These are phyloP conservation scores for Tachina fera DNA, from an alignment of 2,888 invertebrate species.

Conservation along the genomic window DNA sequence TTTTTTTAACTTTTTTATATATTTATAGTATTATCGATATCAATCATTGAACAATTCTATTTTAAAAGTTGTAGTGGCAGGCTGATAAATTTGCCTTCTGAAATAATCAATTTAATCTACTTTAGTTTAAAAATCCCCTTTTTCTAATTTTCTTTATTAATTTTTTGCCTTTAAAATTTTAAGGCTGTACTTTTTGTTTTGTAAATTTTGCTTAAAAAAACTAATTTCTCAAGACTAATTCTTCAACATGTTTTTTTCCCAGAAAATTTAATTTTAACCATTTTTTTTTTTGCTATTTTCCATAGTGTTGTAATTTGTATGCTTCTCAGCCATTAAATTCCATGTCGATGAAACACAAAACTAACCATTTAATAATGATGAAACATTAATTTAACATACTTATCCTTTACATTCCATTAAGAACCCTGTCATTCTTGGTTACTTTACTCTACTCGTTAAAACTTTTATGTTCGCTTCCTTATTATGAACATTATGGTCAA, in stretches of 20 bases:
- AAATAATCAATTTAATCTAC: too few relatives aligned
- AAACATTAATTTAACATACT: conserved; percentile 24
- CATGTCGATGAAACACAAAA: conserved; percentile 32
- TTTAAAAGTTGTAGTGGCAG: too few relatives aligned
- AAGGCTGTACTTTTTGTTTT: too few relatives aligned
- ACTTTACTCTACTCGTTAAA: neutral
- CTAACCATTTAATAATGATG: conserved; percentile 22
- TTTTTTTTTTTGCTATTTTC: neutral
- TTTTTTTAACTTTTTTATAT: too few relatives aligned
- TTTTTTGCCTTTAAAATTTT: too few relatives aligned
- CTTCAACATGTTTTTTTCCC: neutral
- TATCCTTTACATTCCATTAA: conserved; percentile 8
- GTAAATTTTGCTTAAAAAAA: neutral
- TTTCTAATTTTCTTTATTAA: too few relatives aligned
- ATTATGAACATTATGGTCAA: conserved; percentile 43
- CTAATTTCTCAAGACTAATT: too few relatives aligned
- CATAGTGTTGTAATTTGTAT: neutral
- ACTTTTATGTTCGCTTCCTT: conserved; percentile 12
- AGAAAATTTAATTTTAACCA: neutral
- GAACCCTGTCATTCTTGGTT: neutral
- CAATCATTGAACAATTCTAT: too few relatives aligned
- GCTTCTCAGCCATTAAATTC: conserved; percentile 31
- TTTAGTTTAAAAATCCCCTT: too few relatives aligned
- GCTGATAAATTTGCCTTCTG: too few relatives aligned
- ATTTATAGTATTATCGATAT: too few relatives aligned